Percentiles rank a stretch among this genome's conserved stretches.
Evolutionary conservation across 2,113 vertebrate species (phyloP).

Genomic region (Ivindomyrus marchei): DNA sequence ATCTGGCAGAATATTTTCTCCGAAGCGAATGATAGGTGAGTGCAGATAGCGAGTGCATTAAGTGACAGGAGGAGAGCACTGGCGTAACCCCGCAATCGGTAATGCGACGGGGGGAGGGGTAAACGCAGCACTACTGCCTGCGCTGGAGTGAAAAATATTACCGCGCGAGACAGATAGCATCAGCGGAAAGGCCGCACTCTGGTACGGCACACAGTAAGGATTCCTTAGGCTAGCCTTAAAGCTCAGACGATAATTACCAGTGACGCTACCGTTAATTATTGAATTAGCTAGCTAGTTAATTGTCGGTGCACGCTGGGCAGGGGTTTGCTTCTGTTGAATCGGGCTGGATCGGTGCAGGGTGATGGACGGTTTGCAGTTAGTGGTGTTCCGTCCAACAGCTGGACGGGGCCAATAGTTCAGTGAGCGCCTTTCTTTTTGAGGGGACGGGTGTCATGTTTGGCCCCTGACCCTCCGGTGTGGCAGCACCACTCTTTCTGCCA

Average conservation of each 20-base stretch:
- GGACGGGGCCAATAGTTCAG: background rate
- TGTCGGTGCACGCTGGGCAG: background rate
- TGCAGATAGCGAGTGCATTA: background rate
- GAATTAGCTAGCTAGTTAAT: background rate
- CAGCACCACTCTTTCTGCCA: slow-evolving; percentile 11
- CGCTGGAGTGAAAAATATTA: background rate
- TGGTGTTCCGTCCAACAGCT: background rate
- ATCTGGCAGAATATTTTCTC: background rate
- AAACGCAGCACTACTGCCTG: background rate
- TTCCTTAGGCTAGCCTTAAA: background rate
- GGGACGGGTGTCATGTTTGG: background rate
- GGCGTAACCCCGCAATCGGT: background rate
- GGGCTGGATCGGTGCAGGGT: background rate
- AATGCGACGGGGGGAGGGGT: background rate
- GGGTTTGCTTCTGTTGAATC: background rate
- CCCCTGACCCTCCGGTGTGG: background rate
- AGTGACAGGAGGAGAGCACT: background rate
- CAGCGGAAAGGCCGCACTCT: background rate
- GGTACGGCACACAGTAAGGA: background rate
- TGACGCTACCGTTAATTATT: background rate
- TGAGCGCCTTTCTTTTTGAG: background rate
- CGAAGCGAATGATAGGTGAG: background rate
- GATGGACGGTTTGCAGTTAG: background rate
- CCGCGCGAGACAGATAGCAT: background rate
- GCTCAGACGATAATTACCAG: background rate